Percentiles rank a stretch among this genome's conserved stretches.
phyloP scores from a whole-genome alignment of 2,113 vertebrate species.

The Xiphias gladius region DNA sequence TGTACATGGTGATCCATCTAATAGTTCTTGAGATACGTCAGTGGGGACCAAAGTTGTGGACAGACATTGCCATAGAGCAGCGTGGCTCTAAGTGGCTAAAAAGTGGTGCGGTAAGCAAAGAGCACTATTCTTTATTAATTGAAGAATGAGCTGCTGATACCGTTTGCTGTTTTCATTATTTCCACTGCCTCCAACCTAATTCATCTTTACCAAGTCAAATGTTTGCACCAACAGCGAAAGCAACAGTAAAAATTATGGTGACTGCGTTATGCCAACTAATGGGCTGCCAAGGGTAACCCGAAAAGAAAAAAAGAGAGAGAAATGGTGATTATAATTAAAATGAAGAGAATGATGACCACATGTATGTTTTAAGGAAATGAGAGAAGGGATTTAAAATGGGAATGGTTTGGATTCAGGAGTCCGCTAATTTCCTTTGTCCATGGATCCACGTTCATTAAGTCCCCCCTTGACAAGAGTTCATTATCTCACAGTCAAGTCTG shows the following conservation, averaged over 20 bases:
- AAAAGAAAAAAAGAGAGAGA: background rate
- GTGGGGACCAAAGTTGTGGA: background rate
- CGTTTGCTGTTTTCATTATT: background rate
- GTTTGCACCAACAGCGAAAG: background rate
- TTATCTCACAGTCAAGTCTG: constrained; percentile 9
- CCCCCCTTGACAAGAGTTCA: background rate
- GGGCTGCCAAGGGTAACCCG: background rate
- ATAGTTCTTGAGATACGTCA: background rate
- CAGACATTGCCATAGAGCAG: background rate
- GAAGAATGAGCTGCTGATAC: background rate
- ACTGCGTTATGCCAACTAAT: background rate
- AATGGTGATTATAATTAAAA: background rate
- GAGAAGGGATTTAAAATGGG: background rate
- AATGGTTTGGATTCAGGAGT: background rate
- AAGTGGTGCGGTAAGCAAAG: no score
- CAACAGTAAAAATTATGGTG: background rate
- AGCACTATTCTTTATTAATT: background rate
- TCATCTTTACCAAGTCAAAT: background rate
- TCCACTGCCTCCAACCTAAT: background rate
- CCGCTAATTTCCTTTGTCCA: background rate
- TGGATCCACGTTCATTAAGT: background rate
- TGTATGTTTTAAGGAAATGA: background rate
- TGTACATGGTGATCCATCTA: background rate
- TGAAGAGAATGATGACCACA: background rate
- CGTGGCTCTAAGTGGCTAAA: background rate